Percentiles rank a stretch among this genome's conserved stretches.
These are phyloP conservation scores for Meganola albula DNA, from an alignment of 2,888 invertebrate genomes.

Conservation along the genomic window DNA sequence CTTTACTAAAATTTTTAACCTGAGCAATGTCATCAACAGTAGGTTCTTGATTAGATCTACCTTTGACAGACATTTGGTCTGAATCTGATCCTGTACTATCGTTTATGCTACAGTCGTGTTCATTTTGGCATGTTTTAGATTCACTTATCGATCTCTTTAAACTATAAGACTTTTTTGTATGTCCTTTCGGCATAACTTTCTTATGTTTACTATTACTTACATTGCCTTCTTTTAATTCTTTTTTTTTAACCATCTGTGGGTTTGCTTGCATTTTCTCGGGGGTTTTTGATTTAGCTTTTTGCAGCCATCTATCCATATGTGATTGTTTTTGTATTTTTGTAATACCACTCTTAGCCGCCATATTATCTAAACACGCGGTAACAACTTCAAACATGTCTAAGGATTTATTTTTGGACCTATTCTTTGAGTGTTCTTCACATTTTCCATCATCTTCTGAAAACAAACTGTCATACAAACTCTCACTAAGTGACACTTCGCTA, in stretches of 20 bases:
- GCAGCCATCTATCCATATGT: slow-evolving; percentile 73
- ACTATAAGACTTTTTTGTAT: slow-evolving; percentile 35
- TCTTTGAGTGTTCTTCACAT: slow-evolving; percentile 43
- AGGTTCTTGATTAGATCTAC: slow-evolving; percentile 4
- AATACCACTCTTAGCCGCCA: slow-evolving; percentile 71
- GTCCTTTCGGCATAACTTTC: slow-evolving; percentile 25
- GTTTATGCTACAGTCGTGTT: slow-evolving; percentile 38
- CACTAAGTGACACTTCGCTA: slow-evolving; percentile 68
- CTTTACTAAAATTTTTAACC: slow-evolving; percentile 10
- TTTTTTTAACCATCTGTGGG: slow-evolving; percentile 21
- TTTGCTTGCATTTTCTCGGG: slow-evolving; percentile 57
- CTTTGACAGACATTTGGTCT: slow-evolving; percentile 14
- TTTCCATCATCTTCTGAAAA: slow-evolving; percentile 64
- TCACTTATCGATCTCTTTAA: slow-evolving; percentile 42
- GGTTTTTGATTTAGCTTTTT: slow-evolving; percentile 72
- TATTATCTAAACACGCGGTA: slow-evolving; percentile 68
- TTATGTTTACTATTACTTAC: slow-evolving; percentile 29
- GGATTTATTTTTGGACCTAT: slow-evolving; percentile 48
- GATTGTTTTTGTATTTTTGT: slow-evolving; percentile 68
- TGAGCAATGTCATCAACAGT: slow-evolving; percentile 5
- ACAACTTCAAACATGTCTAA: slow-evolving; percentile 68
- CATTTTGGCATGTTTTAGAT: slow-evolving; percentile 42
- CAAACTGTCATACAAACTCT: slow-evolving; percentile 65
- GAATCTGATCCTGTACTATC: slow-evolving; percentile 7
- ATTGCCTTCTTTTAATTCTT: slow-evolving; percentile 20